Base-by-base conservation (phyloP, 2,113 vertebrate genomes). In the Onychorhynchus coronatus region DNA sequence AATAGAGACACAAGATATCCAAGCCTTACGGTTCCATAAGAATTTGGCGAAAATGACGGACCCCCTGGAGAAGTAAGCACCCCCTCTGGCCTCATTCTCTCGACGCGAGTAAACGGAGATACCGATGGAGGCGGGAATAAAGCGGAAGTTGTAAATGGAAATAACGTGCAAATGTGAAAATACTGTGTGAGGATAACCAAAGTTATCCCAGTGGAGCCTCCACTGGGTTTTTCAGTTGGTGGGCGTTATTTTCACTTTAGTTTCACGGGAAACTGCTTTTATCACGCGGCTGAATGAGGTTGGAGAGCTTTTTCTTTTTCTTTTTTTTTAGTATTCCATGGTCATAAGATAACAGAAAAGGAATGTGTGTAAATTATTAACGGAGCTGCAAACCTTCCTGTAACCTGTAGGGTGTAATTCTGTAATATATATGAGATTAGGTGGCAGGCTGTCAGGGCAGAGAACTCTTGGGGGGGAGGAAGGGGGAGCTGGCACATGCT, bases 1-100 rank as follows among this genome's bases (percentile, higher is more conserved):
- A 97, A 98, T 99, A 65, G 99, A 99, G 97, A 99, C 99, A 0
- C 99, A 99, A 73, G 99, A 99, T 96, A 98, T 98, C 61, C 99
- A 99, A 89, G 99, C 99, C 56, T 98, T 99, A 94, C 98, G 99
- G 44, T 99, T 99, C 96, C 99, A 99, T 94, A 99, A 95, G 94
- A 99, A 99, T 27, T 87, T 99, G 75, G 98, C 98, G 28, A 99
- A 99, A 95, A 98, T 99, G 98, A 98, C 88, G 0, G 99, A 99
- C 83, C 99, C 99, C 37, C 94, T 99, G 93, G 95, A 99, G 95
- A 99, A 99, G 99, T 99, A 98, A 98, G 98, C 17, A 1, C 91
- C 44, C 44, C 47, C 25, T 6, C 87, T 49, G 13, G 49, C 47
- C 42, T 10, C 15, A 9, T 46, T 72, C 14, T 56, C 66, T 55